A percentile compares a stretch with the other conserved stretches of the same genome.
Conservation (phyloP, 2,797 vertebrate genomes). For the Pachyuromys duprasi region DNA sequence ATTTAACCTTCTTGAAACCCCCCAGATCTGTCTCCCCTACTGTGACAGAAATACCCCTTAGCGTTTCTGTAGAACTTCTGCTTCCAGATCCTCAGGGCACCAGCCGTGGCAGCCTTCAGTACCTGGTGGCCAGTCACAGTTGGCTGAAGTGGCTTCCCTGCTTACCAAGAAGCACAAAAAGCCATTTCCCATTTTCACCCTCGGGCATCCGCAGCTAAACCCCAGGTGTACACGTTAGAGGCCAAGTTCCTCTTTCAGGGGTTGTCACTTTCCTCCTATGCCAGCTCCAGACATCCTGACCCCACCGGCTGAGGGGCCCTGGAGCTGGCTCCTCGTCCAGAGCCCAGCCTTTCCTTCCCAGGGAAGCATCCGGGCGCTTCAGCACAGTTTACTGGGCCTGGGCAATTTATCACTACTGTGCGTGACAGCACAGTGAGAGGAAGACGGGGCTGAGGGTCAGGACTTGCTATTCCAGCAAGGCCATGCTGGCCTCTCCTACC, state of each 20-base stretch:
- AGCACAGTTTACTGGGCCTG: too few species aligned
- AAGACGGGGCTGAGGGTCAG: too few species aligned
- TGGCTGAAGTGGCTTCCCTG: background rate
- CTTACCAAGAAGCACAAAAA: background rate
- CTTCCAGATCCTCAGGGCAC: rapidly evolving
- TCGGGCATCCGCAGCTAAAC: slow-evolving; percentile 74
- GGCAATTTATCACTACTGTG: too few species aligned
- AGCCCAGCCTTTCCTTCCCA: background rate
- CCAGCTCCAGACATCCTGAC: background rate
- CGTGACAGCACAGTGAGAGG: background rate
- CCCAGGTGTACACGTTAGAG: slow-evolving; percentile 78
- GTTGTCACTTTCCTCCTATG: background rate
- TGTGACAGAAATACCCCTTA: background rate
- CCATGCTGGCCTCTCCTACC: too few species aligned
- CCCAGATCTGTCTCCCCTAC: background rate
- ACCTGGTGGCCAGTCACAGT: background rate
- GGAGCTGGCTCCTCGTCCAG: rapidly evolving
- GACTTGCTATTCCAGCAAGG: background rate
- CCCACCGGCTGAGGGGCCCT: too few species aligned
- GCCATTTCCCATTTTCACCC: slow-evolving; percentile 64
- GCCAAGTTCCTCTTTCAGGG: slow-evolving; percentile 32
- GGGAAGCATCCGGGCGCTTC: too few species aligned
- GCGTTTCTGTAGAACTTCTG: background rate
- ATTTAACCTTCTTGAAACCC: background rate
- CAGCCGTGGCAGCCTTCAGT: rapidly evolving